phyloP scores from a whole-genome alignment of 2,888 invertebrate genomes.

The Campoplex capitator region DNA sequence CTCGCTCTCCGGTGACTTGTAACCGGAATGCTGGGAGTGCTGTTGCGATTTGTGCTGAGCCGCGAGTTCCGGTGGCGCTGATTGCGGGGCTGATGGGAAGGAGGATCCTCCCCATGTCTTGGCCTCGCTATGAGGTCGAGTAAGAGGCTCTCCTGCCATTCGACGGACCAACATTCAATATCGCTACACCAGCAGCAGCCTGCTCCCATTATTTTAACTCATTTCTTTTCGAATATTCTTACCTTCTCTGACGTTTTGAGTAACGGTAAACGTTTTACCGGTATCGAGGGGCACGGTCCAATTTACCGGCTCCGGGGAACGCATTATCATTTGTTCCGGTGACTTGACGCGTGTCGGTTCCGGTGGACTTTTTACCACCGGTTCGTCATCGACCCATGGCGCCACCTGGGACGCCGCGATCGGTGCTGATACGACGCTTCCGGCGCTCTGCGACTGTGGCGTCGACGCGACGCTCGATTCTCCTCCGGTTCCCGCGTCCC shows the following conservation, averaged over 20 bases:
- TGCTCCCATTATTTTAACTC: background rate
- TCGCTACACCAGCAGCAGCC: background rate
- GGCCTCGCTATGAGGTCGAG: conserved; percentile 95
- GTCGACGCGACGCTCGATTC: conserved; percentile 79
- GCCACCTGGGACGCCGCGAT: conserved; percentile 87
- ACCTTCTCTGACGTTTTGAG: conserved; percentile 95
- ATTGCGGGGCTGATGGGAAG: conserved; percentile 88
- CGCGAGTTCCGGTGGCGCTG: conserved; percentile 88
- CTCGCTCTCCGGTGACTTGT: conserved; percentile 84
- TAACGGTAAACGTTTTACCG: conserved; percentile 96
- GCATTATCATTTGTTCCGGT: conserved; percentile 96
- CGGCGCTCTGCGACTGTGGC: conserved; percentile 86
- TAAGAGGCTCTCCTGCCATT: conserved; percentile 89
- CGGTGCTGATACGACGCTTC: conserved; percentile 86
- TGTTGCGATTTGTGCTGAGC: conserved; percentile 85
- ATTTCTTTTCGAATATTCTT: conserved; percentile 67
- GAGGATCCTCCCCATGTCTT: conserved; percentile 90
- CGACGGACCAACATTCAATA: background rate
- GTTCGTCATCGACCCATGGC: conserved; percentile 86
- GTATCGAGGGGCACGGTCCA: conserved; percentile 98
- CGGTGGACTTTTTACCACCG: conserved; percentile 95
- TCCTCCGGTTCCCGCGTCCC: conserved; percentile 77
- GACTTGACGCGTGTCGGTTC: conserved; percentile 97
- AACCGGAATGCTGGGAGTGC: conserved; percentile 82
- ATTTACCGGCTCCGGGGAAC: conserved; percentile 97